phyloP scores from a whole-genome alignment of 2,888 invertebrate genomes.

The Drosophila multiciliata region DNA sequence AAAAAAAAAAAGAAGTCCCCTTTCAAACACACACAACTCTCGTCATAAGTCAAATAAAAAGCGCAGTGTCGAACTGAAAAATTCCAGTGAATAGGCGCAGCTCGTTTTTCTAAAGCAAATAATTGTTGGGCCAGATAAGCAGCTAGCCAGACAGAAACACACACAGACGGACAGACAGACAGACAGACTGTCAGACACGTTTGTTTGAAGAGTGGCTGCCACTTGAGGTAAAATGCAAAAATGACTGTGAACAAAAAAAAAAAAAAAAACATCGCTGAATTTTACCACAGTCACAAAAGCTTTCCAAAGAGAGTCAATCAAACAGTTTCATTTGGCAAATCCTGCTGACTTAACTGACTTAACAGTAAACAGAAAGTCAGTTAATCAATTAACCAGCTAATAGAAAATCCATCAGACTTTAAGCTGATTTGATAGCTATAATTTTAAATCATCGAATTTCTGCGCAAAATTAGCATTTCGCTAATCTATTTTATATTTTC shows the following conservation, averaged over 20 bases:
- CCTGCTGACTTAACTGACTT: background rate
- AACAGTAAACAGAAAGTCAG: background rate
- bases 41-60: slow-evolving; percentile 81
- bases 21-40: slow-evolving; percentile 37
- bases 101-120: slow-evolving; percentile 65
- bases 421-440: background rate
- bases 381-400: background rate
- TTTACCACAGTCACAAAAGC: background rate
- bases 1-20: slow-evolving; percentile 7
- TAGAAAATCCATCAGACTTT: background rate
- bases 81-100: slow-evolving; percentile 73
- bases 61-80: slow-evolving; percentile 53
- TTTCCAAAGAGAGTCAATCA: background rate
- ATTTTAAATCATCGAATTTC: background rate
- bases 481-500: too few species aligned
- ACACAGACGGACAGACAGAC: slow-evolving; percentile 2
- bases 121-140: slow-evolving; percentile 72
- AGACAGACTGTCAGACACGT: slow-evolving; percentile 6
- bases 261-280: background rate
- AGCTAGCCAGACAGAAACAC: slow-evolving; percentile 39
- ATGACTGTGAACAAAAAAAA: background rate
- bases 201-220: slow-evolving; percentile 8
- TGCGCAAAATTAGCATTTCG: background rate
- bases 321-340: background rate
- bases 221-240: slow-evolving; percentile 15